phyloP scores from a whole-genome alignment of 2,797 vertebrate species.

The Apogon hyalosoma region DNA sequence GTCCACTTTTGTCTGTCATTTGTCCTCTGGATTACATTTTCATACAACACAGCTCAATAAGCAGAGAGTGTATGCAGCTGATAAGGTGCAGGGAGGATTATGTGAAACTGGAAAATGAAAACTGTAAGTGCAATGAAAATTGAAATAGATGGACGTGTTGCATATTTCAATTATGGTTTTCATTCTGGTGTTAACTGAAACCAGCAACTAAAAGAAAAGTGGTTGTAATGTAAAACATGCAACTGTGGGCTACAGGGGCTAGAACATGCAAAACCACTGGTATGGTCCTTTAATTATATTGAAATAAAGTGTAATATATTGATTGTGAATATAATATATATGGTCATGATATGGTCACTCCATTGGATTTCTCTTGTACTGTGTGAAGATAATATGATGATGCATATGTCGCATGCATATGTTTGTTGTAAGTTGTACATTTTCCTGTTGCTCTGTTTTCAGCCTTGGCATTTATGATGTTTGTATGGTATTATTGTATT shows the following conservation, averaged over 20 bases:
- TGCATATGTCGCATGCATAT: constrained; percentile 76
- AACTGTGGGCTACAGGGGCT: constrained; percentile 10
- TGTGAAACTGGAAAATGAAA: too few species aligned
- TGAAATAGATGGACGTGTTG: constrained; percentile 6
- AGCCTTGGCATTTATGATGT: constrained; percentile 51
- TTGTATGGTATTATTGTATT: constrained; percentile 65
- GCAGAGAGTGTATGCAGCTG: too few species aligned
- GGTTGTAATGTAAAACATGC: constrained; percentile 26
- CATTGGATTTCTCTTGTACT: constrained; percentile 71
- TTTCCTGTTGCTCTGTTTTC: constrained; percentile 56
- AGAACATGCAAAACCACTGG: constrained; percentile 59
- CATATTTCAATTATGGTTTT: constrained; percentile 21
- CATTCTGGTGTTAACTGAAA: background rate
- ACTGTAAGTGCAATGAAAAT: constrained; percentile 1
- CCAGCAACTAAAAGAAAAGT: constrained; percentile 11
- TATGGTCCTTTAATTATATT: constrained; percentile 61
- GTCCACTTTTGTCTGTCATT: background rate
- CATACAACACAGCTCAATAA: too few species aligned
- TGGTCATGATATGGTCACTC: constrained; percentile 48
- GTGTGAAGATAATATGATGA: constrained; percentile 64
- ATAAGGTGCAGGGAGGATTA: too few species aligned
- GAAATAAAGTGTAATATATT: constrained; percentile 85
- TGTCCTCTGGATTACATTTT: background rate
- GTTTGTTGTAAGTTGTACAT: constrained; percentile 72
- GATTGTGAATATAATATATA: constrained; percentile 83